Percentiles rank a stretch among this genome's conserved stretches.
Evolutionary conservation across 2,888 invertebrate species (phyloP).

Genomic region (Trachelus iudaicus): DNA sequence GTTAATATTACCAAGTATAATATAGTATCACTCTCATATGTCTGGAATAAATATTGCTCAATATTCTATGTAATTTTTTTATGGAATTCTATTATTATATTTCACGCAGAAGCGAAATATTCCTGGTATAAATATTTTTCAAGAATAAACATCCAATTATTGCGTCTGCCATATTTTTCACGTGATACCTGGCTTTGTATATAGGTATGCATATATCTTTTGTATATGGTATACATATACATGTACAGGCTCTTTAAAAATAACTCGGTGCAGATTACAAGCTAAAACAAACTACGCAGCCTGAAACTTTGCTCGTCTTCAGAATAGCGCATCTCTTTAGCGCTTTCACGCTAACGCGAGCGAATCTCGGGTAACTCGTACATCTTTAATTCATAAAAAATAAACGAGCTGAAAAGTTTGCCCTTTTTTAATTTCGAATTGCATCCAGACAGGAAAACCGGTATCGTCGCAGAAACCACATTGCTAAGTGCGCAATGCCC

Average conservation of each 20-base stretch:
- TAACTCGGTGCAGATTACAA: neutral
- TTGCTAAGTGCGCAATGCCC: neutral
- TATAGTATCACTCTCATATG: neutral
- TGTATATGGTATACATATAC: too few relatives aligned
- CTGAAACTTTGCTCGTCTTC: neutral
- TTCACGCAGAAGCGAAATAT: neutral
- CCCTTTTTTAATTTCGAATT: neutral
- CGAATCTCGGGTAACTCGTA: neutral
- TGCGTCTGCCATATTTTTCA: neutral
- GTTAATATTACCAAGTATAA: neutral
- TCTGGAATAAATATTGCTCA: neutral
- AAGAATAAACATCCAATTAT: neutral
- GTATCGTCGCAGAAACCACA: neutral
- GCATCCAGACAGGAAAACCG: neutral
- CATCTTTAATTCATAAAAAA: neutral
- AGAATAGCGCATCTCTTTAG: neutral
- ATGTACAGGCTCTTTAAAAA: neutral
- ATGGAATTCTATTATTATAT: neutral
- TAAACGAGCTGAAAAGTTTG: neutral
- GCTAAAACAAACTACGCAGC: neutral
- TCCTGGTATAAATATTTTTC: neutral
- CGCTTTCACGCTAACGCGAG: neutral
- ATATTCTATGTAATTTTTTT: neutral
- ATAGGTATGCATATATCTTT: too few relatives aligned
- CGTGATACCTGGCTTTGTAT: neutral